Evolutionary conservation across 2,113 vertebrate genomes (phyloP).

Genomic region (Boleophthalmus pectinirostris): DNA sequence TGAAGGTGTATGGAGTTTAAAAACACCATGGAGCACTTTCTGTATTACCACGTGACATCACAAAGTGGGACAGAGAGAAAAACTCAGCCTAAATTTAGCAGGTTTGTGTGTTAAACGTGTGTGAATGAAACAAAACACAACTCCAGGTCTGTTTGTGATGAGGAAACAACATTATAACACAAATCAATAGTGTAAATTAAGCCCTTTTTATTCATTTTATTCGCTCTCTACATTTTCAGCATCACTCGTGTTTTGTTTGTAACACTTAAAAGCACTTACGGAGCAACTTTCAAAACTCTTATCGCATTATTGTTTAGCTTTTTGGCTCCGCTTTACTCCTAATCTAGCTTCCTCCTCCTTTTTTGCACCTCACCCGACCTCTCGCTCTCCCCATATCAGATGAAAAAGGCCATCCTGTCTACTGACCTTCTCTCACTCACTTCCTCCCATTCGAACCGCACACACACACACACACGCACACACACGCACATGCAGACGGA

Average conservation of each 20-base stretch:
- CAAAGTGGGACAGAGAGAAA: no score
- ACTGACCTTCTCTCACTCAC: constrained; percentile 70
- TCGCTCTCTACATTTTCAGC: no score
- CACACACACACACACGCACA: constrained; percentile 30
- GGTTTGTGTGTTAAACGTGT: no score
- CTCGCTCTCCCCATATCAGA: constrained; percentile 46
- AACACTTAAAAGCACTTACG: not conserved
- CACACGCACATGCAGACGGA: constrained; percentile 13
- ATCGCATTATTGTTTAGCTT: constrained; percentile 21
- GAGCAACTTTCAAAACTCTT: not conserved
- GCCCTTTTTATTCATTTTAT: no score
- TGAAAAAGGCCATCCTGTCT: constrained; percentile 66
- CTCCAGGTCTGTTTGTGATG: no score
- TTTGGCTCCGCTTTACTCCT: constrained; percentile 16
- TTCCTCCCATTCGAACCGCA: constrained; percentile 46
- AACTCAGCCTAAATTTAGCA: no score
- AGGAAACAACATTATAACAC: no score
- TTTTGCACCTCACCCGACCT: constrained; percentile 8
- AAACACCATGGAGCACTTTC: no score
- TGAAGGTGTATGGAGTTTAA: no score
- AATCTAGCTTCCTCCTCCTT: constrained; percentile 22
- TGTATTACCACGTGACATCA: no score
- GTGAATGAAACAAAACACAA: no score
- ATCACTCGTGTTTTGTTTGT: not conserved
- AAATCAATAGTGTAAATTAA: no score